Conservation (phyloP, 2,113 vertebrate genomes). For the Psittacara wagleri region DNA sequence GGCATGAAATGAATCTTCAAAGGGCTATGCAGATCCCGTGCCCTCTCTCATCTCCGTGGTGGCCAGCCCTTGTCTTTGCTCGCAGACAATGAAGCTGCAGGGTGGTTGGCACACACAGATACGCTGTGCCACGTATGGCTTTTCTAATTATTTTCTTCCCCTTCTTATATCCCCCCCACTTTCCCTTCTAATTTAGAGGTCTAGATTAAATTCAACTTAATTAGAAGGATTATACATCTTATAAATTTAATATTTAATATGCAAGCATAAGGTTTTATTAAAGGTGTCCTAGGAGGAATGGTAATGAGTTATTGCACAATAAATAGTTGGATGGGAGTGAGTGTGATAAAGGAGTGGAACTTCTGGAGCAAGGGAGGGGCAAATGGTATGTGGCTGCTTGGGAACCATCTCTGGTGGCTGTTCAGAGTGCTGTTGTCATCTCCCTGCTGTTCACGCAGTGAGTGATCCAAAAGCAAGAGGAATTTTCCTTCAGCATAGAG, state of each 20-base stretch:
- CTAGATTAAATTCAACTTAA: slow-evolving; percentile 70
- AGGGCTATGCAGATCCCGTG: background rate
- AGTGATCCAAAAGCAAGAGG: background rate
- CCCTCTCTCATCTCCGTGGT: background rate
- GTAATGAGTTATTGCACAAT: slow-evolving; percentile 62
- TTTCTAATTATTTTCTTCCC: background rate
- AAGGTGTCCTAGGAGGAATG: slow-evolving; percentile 67
- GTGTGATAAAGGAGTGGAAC: slow-evolving; percentile 28
- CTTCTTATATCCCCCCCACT: background rate
- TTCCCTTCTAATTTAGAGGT: slow-evolving; percentile 55
- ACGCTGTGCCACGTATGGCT: background rate
- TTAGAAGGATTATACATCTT: slow-evolving; percentile 73
- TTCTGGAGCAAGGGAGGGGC: slow-evolving; percentile 11
- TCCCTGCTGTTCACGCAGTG: background rate
- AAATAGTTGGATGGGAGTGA: slow-evolving; percentile 42
- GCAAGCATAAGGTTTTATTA: slow-evolving; percentile 70
- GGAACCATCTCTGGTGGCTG: background rate
- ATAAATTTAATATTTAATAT: slow-evolving; percentile 76
- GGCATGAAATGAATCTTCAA: slow-evolving; percentile 3
- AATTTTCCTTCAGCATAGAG: background rate
- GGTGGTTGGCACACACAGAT: background rate
- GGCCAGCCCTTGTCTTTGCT: background rate
- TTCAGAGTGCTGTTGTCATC: slow-evolving; percentile 6
- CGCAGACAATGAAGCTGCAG: background rate
- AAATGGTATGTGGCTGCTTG: background rate